Evolutionary conservation across 1,140 invertebrate species (phyloP).

Genomic region (Nasonia giraulti): DNA sequence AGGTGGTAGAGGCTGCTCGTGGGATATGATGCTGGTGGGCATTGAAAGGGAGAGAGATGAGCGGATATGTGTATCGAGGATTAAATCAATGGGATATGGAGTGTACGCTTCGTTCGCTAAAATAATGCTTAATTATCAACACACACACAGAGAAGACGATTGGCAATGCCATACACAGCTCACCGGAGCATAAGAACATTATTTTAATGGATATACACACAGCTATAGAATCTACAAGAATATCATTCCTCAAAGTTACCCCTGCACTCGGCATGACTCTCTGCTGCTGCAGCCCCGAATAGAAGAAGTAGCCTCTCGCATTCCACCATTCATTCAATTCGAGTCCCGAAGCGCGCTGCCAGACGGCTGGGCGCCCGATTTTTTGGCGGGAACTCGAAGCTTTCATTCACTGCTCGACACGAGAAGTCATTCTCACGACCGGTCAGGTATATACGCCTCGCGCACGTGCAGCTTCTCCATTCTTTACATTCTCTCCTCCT

Average conservation of each 20-base stretch:
- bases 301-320: background rate
- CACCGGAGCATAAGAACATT: background rate
- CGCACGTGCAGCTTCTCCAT: conserved; percentile 18
- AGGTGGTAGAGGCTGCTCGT: background rate
- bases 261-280: background rate
- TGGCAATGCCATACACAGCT: background rate
- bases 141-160: background rate
- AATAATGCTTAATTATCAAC: too few species aligned
- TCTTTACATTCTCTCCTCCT: conserved; percentile 14
- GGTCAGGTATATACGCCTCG: conserved; percentile 10
- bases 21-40: background rate
- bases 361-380: conserved; percentile 47
- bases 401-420: conserved; percentile 14
- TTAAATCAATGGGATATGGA: conserved; percentile 10
- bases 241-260: conserved; percentile 5
- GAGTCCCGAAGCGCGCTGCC: conserved; percentile 9
- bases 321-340: background rate
- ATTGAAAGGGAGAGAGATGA: background rate
- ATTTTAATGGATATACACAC: background rate
- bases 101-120: background rate
- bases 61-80: background rate
- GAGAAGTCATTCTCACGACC: conserved; percentile 47
- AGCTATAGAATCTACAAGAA: background rate
- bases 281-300: background rate
- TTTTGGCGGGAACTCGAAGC: conserved; percentile 30